Conservation (phyloP, 2,113 vertebrate genomes). For the Oostethus manadensis region DNA sequence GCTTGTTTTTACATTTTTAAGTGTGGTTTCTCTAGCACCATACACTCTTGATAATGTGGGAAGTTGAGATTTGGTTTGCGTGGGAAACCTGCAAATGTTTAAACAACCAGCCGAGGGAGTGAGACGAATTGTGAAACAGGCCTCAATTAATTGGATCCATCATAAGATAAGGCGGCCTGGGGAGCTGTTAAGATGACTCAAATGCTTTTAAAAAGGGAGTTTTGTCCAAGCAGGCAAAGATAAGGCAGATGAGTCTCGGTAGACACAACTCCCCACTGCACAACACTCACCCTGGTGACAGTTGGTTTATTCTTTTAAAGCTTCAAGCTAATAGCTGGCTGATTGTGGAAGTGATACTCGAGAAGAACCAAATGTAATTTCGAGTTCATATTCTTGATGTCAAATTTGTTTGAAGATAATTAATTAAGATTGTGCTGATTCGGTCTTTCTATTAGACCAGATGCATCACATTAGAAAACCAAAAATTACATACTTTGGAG, state of each 20-base stretch:
- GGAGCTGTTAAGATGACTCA: slow-evolving; percentile 43
- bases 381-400: slow-evolving; percentile 3
- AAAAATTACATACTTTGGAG: slow-evolving; percentile 11
- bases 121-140: slow-evolving; percentile 47
- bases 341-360: slow-evolving; percentile 11
- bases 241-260: slow-evolving; percentile 45
- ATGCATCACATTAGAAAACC: too few species aligned
- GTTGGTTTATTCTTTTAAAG: slow-evolving; percentile 14
- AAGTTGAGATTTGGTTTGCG: slow-evolving; percentile 38
- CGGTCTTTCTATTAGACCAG: neutral
- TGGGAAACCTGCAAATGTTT: slow-evolving; percentile 61
- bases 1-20: slow-evolving; percentile 8
- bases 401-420: neutral
- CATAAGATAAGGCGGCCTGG: slow-evolving; percentile 62
- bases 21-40: slow-evolving; percentile 30
- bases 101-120: slow-evolving; percentile 46
- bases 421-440: neutral
- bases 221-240: slow-evolving; percentile 22
- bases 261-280: slow-evolving; percentile 34
- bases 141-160: slow-evolving; percentile 66
- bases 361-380: neutral
- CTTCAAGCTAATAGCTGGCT: slow-evolving; percentile 24
- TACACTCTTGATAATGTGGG: slow-evolving; percentile 25
- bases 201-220: slow-evolving; percentile 49
- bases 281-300: slow-evolving; percentile 8